Evolutionary conservation across 2,888 invertebrate genomes (phyloP).

Genomic region (Sthenelais limicola): DNA sequence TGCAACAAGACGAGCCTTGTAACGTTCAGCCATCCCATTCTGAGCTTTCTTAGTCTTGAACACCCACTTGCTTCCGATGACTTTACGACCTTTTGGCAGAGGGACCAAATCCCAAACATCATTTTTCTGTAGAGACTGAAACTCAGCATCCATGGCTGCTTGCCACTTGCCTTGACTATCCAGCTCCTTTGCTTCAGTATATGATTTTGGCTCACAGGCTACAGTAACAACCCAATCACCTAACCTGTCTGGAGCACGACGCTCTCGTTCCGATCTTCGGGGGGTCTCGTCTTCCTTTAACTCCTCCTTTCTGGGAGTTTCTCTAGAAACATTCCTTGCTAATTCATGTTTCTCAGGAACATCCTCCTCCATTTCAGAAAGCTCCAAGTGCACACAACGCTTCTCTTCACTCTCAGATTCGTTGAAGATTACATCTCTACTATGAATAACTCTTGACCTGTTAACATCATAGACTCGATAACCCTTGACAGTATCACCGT

Average conservation of each 20-base stretch:
- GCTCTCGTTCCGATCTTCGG: no score
- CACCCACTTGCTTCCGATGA: constrained; percentile 55
- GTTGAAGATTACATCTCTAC: constrained; percentile 49
- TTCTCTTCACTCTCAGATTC: constrained; percentile 40
- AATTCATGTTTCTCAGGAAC: no score
- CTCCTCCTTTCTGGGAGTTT: no score
- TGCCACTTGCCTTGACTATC: constrained; percentile 11
- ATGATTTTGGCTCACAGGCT: constrained; percentile 6
- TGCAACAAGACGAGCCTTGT: constrained; percentile 54
- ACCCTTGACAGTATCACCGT: constrained; percentile 42
- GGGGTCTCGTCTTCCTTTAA: no score
- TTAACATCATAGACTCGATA: constrained; percentile 42
- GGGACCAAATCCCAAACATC: constrained; percentile 51
- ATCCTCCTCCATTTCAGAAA: no score
- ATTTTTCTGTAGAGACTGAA: constrained; percentile 46
- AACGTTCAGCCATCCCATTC: constrained; percentile 49
- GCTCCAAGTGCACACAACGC: no score
- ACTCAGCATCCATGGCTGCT: constrained; percentile 25
- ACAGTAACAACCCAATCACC: constrained; percentile 20
- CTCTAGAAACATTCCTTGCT: no score
- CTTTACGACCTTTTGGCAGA: constrained; percentile 45
- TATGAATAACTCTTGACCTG: constrained; percentile 23
- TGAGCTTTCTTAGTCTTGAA: constrained; percentile 49
- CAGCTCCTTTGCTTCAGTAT: constrained; percentile 1
- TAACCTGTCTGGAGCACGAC: constrained; percentile 2